phyloP scores from a whole-genome alignment of 2,797 vertebrate genomes.

The Apogon hyalosoma region DNA sequence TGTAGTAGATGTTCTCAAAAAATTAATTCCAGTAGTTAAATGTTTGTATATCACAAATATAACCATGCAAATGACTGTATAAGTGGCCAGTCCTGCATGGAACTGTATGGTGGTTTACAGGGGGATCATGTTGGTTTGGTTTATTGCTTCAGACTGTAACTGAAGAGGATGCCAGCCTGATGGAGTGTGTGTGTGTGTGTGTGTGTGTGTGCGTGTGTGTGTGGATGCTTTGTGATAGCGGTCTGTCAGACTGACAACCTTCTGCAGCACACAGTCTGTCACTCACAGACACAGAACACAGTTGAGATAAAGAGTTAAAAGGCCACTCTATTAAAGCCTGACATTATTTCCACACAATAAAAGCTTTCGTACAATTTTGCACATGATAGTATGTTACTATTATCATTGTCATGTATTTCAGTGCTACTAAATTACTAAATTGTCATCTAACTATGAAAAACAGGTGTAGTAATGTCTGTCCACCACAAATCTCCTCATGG shows the following conservation, averaged over 20 bases:
- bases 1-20: not conserved
- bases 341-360: slow-evolving; percentile 1
- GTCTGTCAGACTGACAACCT: slow-evolving; percentile 70
- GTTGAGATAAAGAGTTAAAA: slow-evolving; percentile 35
- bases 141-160: slow-evolving; percentile 65
- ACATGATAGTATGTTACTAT: not conserved
- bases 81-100: slow-evolving; percentile 28
- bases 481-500: slow-evolving; percentile 12
- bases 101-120: slow-evolving; percentile 35
- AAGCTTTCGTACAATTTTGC: not conserved
- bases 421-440: slow-evolving; percentile 39
- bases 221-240: slow-evolving; percentile 28
- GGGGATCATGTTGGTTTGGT: slow-evolving; percentile 32
- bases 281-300: slow-evolving; percentile 56
- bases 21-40: slow-evolving; percentile 10
- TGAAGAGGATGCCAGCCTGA: slow-evolving; percentile 57
- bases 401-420: slow-evolving; percentile 26
- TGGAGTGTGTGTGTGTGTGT: slow-evolving; percentile 34
- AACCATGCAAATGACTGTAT: slow-evolving; percentile 11
- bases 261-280: slow-evolving; percentile 72
- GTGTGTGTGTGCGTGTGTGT: slow-evolving; percentile 27
- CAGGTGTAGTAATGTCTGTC: slow-evolving; percentile 11
- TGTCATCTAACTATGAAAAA: slow-evolving; percentile 56
- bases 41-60: slow-evolving; percentile 26
- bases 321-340: slow-evolving; percentile 6